These are phyloP conservation scores for Phyllotreta cruciferae DNA, from an alignment of 2,888 invertebrate genomes.

Conservation along the genomic window DNA sequence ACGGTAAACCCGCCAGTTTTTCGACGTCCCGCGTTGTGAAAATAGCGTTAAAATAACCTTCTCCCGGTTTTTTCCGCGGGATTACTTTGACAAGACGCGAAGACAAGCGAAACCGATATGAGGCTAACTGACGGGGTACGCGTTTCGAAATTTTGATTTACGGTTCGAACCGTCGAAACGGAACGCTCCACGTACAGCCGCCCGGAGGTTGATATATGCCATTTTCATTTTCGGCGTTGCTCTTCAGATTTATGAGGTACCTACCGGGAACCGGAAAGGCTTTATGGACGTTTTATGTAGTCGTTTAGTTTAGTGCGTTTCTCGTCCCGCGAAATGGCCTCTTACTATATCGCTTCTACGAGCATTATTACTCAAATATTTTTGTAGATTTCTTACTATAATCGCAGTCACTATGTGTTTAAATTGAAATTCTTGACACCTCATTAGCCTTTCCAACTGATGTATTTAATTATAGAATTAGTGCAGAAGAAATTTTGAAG, in stretches of 20 bases:
- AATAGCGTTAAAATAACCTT: conserved; percentile 31
- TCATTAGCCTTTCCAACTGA: too few species aligned
- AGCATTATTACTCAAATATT: too few species aligned
- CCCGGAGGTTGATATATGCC: conserved; percentile 23
- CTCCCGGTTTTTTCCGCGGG: conserved; percentile 38
- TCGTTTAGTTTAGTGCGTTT: conserved; percentile 7
- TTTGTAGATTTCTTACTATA: too few species aligned
- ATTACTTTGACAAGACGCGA: conserved; percentile 42
- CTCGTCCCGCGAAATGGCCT: conserved; percentile 9
- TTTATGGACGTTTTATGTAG: conserved; percentile 28
- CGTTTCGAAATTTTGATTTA: conserved; percentile 40
- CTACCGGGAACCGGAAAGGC: conserved; percentile 15
- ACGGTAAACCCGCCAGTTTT: conserved; percentile 27
- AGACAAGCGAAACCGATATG: conserved; percentile 43
- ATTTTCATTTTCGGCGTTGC: conserved; percentile 20
- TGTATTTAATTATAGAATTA: too few species aligned
- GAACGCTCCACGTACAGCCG: conserved; percentile 25
- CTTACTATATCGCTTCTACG: neutral
- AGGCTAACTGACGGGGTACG: conserved; percentile 34
- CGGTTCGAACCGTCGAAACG: conserved; percentile 21
- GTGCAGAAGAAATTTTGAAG: too few species aligned
- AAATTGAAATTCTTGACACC: too few species aligned
- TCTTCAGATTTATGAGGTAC: conserved; percentile 21
- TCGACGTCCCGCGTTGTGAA: conserved; percentile 32
- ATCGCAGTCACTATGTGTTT: too few species aligned